Evolutionary conservation across 2,888 invertebrate species (phyloP), one percentile per base, ranked within the genome.

Genomic region (Liodrosophila aerea): DNA sequence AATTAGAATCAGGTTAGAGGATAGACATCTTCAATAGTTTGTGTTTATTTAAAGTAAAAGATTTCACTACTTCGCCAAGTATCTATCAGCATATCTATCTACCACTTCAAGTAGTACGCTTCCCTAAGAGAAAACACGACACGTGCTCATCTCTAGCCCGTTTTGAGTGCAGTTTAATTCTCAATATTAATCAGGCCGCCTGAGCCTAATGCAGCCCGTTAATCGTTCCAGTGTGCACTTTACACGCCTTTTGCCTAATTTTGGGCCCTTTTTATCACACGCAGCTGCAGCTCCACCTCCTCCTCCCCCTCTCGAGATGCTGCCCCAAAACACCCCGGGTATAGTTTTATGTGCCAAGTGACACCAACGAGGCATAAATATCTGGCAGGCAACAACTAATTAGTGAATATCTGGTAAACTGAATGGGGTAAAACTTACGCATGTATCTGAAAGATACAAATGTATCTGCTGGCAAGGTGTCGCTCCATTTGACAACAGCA

Each of bases 231-330:
- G 73, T 76, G 72, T 81, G 76, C 86, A 84, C 77, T 88, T 87
- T 86, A 87, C 87, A 85, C 80, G 87, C 50, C 73, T 77, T 76
- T 75, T 77, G 73, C 86, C 85, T 87, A 87, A 88, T 85, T 88
- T 87, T 73, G 75, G 76, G 74, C 67, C n/a, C 70, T 75, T 87
- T 88, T 88, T 87, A 88, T 88, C 84, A 64, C 73, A 78, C 87
- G 82, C 88, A 88, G 88, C 88, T 88, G 88, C 87, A 76, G 43
- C 33, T 12, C 31, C 22, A 16, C 3, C 41, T 5, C 8, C 43
- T n/a, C 16, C 37, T 40, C 18, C 37, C 29, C 16, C 27, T 13
- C 40, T n/a, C n/a, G n/a, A n/a, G 22, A 1, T n/a, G 7, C n/a
- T 18, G 12, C 3, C 33, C 13, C 9, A 9, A 15, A 9, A 3